Conservation (phyloP, 2,797 vertebrate genomes). For the Artibeus jamaicensis region DNA sequence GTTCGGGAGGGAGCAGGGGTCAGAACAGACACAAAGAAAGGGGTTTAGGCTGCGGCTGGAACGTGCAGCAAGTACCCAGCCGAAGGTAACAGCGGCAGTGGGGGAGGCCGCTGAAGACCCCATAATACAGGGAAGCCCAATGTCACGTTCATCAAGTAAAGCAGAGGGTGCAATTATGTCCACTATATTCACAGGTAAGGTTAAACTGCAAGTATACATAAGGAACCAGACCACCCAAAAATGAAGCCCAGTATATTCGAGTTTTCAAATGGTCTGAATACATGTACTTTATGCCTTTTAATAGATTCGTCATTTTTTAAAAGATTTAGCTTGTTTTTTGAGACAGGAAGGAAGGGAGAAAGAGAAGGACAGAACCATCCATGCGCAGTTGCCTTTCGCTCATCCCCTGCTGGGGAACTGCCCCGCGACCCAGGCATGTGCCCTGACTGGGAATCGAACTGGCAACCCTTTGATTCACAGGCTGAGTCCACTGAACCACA, state of each 20-base stretch:
- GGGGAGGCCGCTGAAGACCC: background rate
- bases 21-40: background rate
- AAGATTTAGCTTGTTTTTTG: too few species aligned
- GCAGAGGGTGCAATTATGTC: background rate
- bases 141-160: background rate
- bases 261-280: background rate
- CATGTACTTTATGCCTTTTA: background rate
- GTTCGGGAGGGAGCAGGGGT: conserved; percentile 60
- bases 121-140: rapidly evolving
- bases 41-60: background rate
- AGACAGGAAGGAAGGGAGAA: too few species aligned
- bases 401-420: too few species aligned
- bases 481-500: too few species aligned
- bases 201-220: background rate
- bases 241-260: background rate
- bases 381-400: too few species aligned
- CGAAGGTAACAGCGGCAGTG: background rate
- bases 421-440: too few species aligned
- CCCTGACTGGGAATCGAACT: too few species aligned
- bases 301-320: background rate
- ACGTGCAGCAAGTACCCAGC: background rate
- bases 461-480: too few species aligned
- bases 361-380: too few species aligned
- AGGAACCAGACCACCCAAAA: background rate
- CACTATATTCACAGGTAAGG: rapidly evolving